Evolutionary conservation across 2,113 vertebrate species (phyloP).

Genomic region (Lepidothrix coronata): DNA sequence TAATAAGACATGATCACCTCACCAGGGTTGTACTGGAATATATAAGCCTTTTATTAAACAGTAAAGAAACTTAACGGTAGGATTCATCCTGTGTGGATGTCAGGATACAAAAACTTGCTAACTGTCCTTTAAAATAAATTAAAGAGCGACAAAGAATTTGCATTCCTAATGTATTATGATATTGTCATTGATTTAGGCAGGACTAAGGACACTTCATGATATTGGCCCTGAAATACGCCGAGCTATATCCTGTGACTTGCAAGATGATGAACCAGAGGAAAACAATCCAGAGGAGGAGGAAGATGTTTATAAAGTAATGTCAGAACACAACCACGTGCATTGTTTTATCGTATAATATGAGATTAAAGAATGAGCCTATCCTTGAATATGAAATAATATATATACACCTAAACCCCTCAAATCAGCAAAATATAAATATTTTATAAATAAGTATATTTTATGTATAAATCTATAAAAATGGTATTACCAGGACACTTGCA

Average conservation of each 20-base stretch:
- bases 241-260: conserved; percentile 99
- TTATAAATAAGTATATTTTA: neutral
- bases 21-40: neutral
- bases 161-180: conserved; percentile 76
- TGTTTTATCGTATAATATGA: neutral
- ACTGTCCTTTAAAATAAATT: neutral
- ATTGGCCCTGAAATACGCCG: conserved; percentile 99
- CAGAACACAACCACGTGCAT: conserved; percentile 36
- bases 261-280: conserved; percentile 97
- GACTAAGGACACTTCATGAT: conserved; percentile 98
- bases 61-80: neutral
- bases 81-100: neutral
- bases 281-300: conserved; percentile 94
- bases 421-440: neutral
- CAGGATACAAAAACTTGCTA: neutral
- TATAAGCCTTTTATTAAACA: neutral
- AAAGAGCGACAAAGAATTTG: neutral
- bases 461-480: neutral
- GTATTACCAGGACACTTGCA: neutral
- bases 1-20: neutral
- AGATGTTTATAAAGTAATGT: conserved; percentile 97
- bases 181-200: conserved; percentile 93
- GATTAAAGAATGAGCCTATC: neutral
- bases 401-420: neutral
- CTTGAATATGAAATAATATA: neutral